phyloP scores from a whole-genome alignment of 2,888 invertebrate genomes.

The Synergus gifuensis region DNA sequence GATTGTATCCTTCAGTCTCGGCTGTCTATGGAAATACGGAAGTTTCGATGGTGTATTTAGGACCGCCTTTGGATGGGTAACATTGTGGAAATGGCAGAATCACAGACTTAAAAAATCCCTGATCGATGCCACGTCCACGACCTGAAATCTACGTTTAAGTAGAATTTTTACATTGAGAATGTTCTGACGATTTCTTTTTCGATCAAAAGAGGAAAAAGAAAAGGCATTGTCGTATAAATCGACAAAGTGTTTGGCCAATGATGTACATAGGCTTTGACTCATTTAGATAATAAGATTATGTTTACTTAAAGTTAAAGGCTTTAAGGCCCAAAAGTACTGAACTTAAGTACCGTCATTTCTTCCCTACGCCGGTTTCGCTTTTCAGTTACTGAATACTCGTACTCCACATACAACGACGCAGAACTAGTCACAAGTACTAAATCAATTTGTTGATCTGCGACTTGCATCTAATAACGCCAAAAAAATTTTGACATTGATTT shows the following conservation, averaged over 20 bases:
- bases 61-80: slow-evolving; percentile 97
- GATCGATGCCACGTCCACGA: slow-evolving; percentile 44
- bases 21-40: slow-evolving; percentile 99
- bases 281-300: slow-evolving; percentile 17
- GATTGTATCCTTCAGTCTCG: slow-evolving; percentile 96
- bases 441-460: neutral
- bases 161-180: slow-evolving; percentile 56
- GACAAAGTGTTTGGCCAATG: neutral
- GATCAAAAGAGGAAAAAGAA: neutral
- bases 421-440: slow-evolving; percentile 23
- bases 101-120: slow-evolving; percentile 19
- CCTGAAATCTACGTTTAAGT: slow-evolving; percentile 60
- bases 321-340: neutral
- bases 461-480: slow-evolving; percentile 13
- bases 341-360: neutral
- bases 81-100: slow-evolving; percentile 61
- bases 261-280: slow-evolving; percentile 26
- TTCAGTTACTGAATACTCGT: slow-evolving; percentile 4
- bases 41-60: slow-evolving; percentile 99
- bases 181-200: neutral
- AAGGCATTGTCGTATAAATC: neutral
- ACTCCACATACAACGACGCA: slow-evolving; percentile 10
- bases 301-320: neutral
- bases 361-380: neutral
- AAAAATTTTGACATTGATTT: slow-evolving; percentile 7